Conservation (phyloP, 2,113 vertebrate genomes). For the Perca flavescens region DNA sequence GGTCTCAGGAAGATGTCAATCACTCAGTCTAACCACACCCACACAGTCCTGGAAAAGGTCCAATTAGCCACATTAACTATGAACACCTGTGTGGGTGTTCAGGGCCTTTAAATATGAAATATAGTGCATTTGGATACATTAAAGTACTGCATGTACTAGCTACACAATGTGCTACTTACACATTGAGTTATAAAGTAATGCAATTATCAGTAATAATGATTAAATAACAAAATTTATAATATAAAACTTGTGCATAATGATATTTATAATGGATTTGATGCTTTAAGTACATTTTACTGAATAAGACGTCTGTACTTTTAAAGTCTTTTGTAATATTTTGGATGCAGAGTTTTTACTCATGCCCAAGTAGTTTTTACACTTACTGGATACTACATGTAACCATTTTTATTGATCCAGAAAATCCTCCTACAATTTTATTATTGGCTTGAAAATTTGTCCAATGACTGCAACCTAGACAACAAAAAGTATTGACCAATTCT, state of each 20-base stretch:
- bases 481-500: not conserved
- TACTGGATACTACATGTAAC: not conserved
- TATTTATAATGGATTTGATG: not conserved
- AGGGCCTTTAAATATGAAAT: conserved; percentile 3
- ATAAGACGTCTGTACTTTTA: not conserved
- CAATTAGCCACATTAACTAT: too few relatives aligned
- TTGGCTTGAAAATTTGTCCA: not conserved
- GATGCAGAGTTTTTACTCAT: not conserved
- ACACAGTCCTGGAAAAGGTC: too few relatives aligned
- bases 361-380: not conserved
- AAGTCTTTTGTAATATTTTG: not conserved
- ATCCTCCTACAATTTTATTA: not conserved
- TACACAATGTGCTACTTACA: not conserved
- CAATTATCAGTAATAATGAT: not conserved
- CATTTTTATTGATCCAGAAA: not conserved
- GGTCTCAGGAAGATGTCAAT: too few relatives aligned
- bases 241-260: not conserved
- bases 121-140: not conserved
- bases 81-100: too few relatives aligned
- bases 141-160: not conserved
- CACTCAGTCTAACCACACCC: too few relatives aligned
- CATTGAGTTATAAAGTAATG: not conserved
- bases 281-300: not conserved
- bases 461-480: not conserved
- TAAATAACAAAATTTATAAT: not conserved